Percentiles rank a stretch among this genome's conserved stretches.
These are phyloP conservation scores for Pteromalus puparum DNA, from an alignment of 1,140 invertebrate species.

Conservation along the genomic window DNA sequence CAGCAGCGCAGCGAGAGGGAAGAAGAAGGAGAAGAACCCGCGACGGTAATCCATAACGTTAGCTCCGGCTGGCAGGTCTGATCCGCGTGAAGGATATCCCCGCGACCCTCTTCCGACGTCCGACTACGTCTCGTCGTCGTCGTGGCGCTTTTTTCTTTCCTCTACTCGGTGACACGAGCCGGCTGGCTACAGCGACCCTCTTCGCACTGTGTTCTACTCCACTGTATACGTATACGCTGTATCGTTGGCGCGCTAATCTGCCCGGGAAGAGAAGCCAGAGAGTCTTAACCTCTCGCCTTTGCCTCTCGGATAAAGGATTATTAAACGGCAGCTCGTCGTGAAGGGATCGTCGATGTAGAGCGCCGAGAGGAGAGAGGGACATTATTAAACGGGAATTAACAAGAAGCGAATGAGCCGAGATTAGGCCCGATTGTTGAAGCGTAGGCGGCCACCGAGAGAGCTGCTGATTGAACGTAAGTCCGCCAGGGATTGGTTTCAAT, in stretches of 20 bases:
- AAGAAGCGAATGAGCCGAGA: constrained; percentile 4
- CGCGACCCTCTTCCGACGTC: constrained; percentile 20
- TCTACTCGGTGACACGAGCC: constrained; percentile 17
- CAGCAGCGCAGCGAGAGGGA: background rate
- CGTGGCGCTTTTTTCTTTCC: constrained; percentile 48
- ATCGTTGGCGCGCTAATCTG: constrained; percentile 59
- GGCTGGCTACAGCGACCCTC: background rate
- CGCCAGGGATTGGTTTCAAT: constrained; percentile 2
- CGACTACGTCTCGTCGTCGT: constrained; percentile 34
- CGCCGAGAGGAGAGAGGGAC: constrained; percentile 28
- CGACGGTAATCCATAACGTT: constrained; percentile 47
- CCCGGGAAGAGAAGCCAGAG: constrained; percentile 8
- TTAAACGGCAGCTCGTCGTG: constrained; percentile 62
- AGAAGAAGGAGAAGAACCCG: background rate
- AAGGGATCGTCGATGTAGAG: constrained; percentile 47
- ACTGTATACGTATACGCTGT: background rate
- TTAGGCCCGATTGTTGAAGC: constrained; percentile 34
- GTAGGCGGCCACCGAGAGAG: constrained; percentile 49
- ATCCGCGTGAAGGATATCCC: constrained; percentile 47
- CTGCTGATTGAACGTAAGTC: background rate
- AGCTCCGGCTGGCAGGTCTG: constrained; percentile 30
- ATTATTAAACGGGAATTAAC: constrained; percentile 39
- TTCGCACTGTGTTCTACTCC: background rate
- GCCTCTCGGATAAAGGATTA: constrained; percentile 63
- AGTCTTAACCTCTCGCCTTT: constrained; percentile 63